A percentile compares a stretch with the other conserved stretches of the same genome.
Evolutionary conservation across 2,888 invertebrate genomes (phyloP).

Genomic region (Hedya salicella): DNA sequence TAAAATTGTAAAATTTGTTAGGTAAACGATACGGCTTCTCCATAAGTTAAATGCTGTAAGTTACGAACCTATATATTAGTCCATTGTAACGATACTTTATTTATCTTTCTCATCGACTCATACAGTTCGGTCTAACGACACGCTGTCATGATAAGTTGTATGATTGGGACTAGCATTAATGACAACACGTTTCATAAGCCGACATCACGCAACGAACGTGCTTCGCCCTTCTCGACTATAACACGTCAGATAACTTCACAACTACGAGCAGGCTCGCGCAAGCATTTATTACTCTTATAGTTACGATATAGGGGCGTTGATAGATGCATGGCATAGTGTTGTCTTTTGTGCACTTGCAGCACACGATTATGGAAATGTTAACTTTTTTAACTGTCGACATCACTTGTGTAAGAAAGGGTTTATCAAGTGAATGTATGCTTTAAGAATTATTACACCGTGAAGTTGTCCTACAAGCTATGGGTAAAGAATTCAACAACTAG

Average conservation of each 20-base stretch:
- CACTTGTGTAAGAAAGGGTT: constrained; percentile 26
- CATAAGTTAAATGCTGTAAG: too few species aligned
- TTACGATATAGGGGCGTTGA: neutral
- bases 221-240: constrained; percentile 31
- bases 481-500: too few species aligned
- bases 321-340: neutral
- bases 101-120: constrained; percentile 25
- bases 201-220: constrained; percentile 42
- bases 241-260: constrained; percentile 15
- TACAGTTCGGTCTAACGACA: constrained; percentile 13
- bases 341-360: constrained; percentile 16
- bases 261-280: neutral
- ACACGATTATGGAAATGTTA: constrained; percentile 35
- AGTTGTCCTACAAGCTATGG: neutral
- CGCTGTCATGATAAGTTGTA: constrained; percentile 23
- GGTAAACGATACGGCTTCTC: too few species aligned
- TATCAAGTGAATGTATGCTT: constrained; percentile 1
- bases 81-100: constrained; percentile 10
- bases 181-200: constrained; percentile 37
- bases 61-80: neutral
- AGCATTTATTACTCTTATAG: neutral
- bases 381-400: constrained; percentile 27
- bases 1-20: too few species aligned
- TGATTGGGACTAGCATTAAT: constrained; percentile 18
- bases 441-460: neutral